These are phyloP conservation scores for Meloidogyne hapla DNA, from an alignment of 1,140 invertebrate species.

Conservation along the genomic window DNA sequence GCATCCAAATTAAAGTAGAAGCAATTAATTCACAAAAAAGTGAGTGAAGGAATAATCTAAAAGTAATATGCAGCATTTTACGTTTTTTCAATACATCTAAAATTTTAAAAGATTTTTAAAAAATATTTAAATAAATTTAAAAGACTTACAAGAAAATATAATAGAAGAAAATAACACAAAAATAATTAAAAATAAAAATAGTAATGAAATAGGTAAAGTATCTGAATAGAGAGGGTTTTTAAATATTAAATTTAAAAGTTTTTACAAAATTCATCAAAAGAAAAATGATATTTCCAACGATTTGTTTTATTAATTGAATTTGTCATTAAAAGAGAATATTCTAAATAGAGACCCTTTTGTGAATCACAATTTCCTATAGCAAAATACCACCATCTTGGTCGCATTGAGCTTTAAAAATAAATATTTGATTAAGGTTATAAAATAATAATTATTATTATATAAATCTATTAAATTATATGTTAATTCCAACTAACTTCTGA, in stretches of 20 bases:
- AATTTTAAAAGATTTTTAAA: conserved; percentile 39
- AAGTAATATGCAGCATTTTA: conserved; percentile 81
- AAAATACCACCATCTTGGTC: conserved; percentile 65
- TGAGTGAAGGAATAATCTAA: conserved; percentile 79
- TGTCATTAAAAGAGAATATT: conserved; percentile 76
- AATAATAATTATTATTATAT: too few relatives aligned
- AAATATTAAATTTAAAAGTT: conserved; percentile 40
- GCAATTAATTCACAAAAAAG: conserved; percentile 70
- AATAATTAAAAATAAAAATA: conserved; percentile 67
- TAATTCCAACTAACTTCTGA: too few relatives aligned
- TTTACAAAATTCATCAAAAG: conserved; percentile 88
- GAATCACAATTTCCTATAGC: conserved; percentile 61
- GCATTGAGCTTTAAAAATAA: conserved; percentile 52
- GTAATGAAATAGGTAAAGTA: conserved; percentile 73
- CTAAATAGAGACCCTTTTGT: conserved; percentile 67
- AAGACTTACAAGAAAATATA: conserved; percentile 37
- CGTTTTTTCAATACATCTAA: conserved; percentile 74
- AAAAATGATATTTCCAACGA: conserved; percentile 82
- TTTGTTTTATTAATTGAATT: conserved; percentile 74
- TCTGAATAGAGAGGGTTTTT: conserved; percentile 68
- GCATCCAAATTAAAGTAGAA: conserved; percentile 71
- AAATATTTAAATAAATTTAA: conserved; percentile 11
- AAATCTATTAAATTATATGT: too few relatives aligned
- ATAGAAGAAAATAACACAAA: conserved; percentile 25
- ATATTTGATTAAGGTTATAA: background rate